phyloP scores from a whole-genome alignment of 2,797 vertebrate species.

The Chloroceryle amazona region DNA sequence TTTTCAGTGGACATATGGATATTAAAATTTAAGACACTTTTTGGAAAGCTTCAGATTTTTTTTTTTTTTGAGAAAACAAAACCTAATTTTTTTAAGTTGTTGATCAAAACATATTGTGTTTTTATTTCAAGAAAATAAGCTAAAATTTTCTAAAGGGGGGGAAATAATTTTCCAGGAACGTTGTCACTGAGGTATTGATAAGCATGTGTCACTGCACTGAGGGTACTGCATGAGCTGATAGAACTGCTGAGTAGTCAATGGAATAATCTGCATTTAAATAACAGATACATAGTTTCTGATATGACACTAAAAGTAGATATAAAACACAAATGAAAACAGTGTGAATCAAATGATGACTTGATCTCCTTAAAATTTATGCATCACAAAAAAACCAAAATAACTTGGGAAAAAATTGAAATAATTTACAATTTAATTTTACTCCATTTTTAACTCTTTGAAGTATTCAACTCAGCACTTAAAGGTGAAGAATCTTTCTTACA shows the following conservation, averaged over 20 bases:
- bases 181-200: neutral
- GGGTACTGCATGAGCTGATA: neutral
- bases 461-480: neutral
- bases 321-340: neutral
- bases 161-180: neutral
- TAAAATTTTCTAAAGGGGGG: neutral
- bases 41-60: neutral
- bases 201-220: neutral
- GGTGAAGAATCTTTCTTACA: neutral
- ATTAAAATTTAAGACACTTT: neutral
- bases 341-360: neutral
- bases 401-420: neutral
- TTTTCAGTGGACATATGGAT: neutral
- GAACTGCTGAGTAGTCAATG: neutral
- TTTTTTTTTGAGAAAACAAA: neutral
- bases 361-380: neutral
- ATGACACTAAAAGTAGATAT: neutral
- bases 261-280: neutral
- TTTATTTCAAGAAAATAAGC: neutral
- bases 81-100: neutral
- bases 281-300: neutral
- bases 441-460: neutral
- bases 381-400: neutral
- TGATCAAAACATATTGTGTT: neutral
- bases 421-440: neutral